Conservation (phyloP, 2,888 invertebrate genomes). For the Belgica antarctica region DNA sequence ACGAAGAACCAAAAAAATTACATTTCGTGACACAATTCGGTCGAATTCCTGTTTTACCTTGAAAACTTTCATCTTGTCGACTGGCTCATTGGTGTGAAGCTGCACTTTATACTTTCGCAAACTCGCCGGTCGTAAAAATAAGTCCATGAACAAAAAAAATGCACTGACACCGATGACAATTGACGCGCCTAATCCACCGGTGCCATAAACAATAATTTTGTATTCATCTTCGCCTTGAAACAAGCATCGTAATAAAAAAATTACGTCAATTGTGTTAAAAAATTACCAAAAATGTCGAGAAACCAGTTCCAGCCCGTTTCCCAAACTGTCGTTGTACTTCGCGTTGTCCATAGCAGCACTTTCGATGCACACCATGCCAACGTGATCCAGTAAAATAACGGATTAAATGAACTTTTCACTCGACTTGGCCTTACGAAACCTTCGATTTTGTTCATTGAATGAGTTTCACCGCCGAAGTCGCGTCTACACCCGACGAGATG, state of each 20-base stretch:
- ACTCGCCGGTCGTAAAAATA: background rate
- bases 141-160: background rate
- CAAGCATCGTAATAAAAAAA: background rate
- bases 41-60: constrained; percentile 14
- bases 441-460: background rate
- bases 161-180: background rate
- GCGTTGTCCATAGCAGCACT: background rate
- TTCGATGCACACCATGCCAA: background rate
- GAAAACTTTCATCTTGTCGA: background rate
- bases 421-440: too few relatives aligned
- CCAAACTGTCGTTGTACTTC: constrained; percentile 5
- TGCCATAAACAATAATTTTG: background rate
- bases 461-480: too few relatives aligned
- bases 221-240: background rate
- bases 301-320: background rate
- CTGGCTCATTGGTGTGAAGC: constrained; percentile 23
- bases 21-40: too few relatives aligned
- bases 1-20: too few relatives aligned
- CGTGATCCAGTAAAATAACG: background rate
- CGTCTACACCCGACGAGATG: too few relatives aligned
- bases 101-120: constrained; percentile 21
- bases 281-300: background rate
- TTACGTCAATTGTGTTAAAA: background rate
- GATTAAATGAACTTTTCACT: too few relatives aligned
- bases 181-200: background rate